Evolutionary conservation across 2,797 vertebrate genomes (phyloP).

Genomic region (Phalloptychus januarius): DNA sequence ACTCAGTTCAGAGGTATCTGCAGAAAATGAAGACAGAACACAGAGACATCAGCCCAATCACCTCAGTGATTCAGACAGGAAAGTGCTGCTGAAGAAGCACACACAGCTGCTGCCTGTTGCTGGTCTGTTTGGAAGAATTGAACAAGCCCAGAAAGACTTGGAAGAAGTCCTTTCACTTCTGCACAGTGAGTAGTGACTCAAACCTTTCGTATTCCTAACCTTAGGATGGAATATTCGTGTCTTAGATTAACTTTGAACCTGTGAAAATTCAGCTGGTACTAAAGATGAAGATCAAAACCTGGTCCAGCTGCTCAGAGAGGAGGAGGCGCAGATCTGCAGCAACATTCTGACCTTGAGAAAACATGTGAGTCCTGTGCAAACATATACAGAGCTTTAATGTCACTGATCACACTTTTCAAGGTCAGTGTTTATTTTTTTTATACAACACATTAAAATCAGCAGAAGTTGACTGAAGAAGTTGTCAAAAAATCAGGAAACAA

Average conservation of each 20-base stretch:
- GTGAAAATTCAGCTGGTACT: constrained; percentile 40
- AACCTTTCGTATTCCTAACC: background rate
- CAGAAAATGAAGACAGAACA: constrained; percentile 80
- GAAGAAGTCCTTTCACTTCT: constrained; percentile 84
- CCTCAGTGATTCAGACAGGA: constrained; percentile 79
- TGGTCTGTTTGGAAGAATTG: constrained; percentile 69
- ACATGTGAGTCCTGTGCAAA: constrained; percentile 76
- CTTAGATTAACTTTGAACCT: background rate
- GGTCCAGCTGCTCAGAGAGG: constrained; percentile 85
- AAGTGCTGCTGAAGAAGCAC: constrained; percentile 67
- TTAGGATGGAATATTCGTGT: background rate
- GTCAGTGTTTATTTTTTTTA: background rate
- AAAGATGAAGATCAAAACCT: constrained; percentile 84
- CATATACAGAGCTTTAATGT: background rate
- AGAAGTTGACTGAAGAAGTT: too few species aligned
- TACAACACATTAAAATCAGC: background rate
- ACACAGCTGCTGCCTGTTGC: constrained; percentile 78
- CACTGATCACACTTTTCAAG: background rate
- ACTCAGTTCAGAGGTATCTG: constrained; percentile 81
- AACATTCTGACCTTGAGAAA: constrained; percentile 76
- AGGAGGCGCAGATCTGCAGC: constrained; percentile 79
- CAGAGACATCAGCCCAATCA: constrained; percentile 49
- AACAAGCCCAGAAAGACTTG: constrained; percentile 77
- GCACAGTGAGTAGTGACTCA: constrained; percentile 70
- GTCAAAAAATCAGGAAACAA: background rate